These are phyloP conservation scores for Dasypolia templi DNA, from an alignment of 2,888 invertebrate genomes.

Conservation along the genomic window DNA sequence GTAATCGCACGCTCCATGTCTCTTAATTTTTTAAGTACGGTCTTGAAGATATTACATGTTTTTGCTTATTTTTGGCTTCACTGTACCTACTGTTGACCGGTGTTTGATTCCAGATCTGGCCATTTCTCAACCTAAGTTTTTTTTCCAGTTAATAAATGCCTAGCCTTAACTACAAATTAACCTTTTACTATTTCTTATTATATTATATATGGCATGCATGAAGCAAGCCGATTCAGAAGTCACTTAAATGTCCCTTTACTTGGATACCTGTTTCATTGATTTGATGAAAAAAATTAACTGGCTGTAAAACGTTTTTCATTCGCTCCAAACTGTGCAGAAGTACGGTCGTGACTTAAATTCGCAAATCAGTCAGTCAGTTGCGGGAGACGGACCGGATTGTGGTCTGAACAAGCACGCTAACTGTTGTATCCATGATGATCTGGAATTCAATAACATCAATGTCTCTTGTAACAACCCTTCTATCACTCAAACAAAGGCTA, in stretches of 20 bases:
- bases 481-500: too few relatives aligned
- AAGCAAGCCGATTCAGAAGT: too few relatives aligned
- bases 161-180: background rate
- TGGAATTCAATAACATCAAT: background rate
- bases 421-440: constrained; percentile 34
- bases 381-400: background rate
- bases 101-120: too few relatives aligned
- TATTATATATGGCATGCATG: background rate
- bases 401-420: constrained; percentile 34
- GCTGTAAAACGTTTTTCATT: constrained; percentile 24
- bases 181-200: background rate
- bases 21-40: constrained; percentile 40
- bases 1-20: constrained; percentile 60
- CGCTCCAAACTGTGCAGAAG: constrained; percentile 37
- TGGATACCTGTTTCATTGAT: background rate
- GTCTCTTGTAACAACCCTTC: too few relatives aligned
- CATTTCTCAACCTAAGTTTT: background rate
- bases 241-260: too few relatives aligned
- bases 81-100: background rate
- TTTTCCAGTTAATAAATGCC: background rate
- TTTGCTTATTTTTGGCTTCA: background rate
- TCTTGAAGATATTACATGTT: constrained; percentile 5
- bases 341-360: constrained; percentile 26
- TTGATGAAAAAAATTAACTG: background rate
- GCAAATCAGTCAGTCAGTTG: constrained; percentile 37